Evolutionary conservation across 2,113 vertebrate species (phyloP), one percentile per base, ranked within the genome.

Genomic region (Lipophrys pholis): DNA sequence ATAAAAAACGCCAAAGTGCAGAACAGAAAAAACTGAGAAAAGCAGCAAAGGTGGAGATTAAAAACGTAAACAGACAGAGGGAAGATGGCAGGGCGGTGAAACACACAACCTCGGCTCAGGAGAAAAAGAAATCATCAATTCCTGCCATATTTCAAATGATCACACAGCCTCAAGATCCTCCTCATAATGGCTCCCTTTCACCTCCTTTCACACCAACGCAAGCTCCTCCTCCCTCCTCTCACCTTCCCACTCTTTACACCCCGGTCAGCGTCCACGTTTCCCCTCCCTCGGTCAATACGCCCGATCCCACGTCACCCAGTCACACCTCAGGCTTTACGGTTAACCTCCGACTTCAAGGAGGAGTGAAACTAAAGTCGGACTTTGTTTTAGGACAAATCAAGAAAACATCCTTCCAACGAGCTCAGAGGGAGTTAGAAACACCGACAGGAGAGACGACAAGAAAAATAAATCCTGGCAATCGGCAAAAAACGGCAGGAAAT

Each of bases 121-220:
- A 42, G 5, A 39, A 40, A 55, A 52, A 59, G 38, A 61, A 69
- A 54, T 30, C 58, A 2, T 41, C 43, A n/a, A 54, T 69, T 54
- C 35, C 69, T 59, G 49, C 50, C 35, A 41, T 41, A 45, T 54
- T 48, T 48, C 10, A 81, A 62, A 50, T 50, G 58, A 30, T 56
- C 69, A 71, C 73, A 10, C 7, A 4, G 49, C 57, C 74, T 60
- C 62, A 53, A 64, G 69, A 67, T 80, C 54, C 54, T 64, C 45
- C 52, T 69, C 14, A 62, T 54, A 51, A 40, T 6, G 38, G 58
- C 56, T 30, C 62, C 7, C 45, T 40, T 65, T 54, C 54, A 49
- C 16, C 8, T 40, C 30, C 51, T 5, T 7, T 40, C 12, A 12
- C 59, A 46, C 30, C 53, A 11, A 73, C 57, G 48, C 68, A 43